Base-by-base conservation (phyloP, 2,888 invertebrate species). In the Drosophila pegasa region DNA sequence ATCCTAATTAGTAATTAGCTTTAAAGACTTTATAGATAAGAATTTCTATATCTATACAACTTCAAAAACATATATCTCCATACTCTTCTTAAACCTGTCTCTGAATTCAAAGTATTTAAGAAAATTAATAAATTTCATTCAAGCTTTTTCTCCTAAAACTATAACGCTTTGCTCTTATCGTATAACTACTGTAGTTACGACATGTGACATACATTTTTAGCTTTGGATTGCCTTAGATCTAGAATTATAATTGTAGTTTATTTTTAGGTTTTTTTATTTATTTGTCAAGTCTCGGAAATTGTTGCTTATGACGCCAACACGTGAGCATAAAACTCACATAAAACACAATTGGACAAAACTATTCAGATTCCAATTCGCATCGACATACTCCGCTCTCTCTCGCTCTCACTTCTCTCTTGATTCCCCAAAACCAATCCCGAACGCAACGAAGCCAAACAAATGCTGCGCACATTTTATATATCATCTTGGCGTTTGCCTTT, bases 261-360 rank as follows among this genome's bases (percentile, higher is more conserved):
- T 77, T 75, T 71, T 58, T 57, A 57, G 54, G 3, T 12, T 20
- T 43, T 41, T 14, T 22, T 25, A 6, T 14, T 22, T 41, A 8
- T 41, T 41, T 20, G 37, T 3, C 45, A 37, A 41, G 33, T 54
- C 18, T 69, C 16, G 16, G 5, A 40, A 57, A 43, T 68, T 48
- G 38, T 54, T 50, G 48, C 54, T 59, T 71, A 73, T 87, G 66
- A 70, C 66, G 61, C 50, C 67, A 77, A 47, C 86, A 87, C 86
- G 88, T 88, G 86, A 86, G 77, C 88, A 83, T 82, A 77, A 71
- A 86, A 74, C 50, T 71, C 66, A 41, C 67, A 87, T 87, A 66
- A 85, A 82, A 64, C 38, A 4, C 18, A 37, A 62, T 78, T 78
- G 47, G 63, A 41, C 59, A 48, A 65, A 31, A 5, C 7, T 10